These are phyloP conservation scores for Selene dorsalis DNA, from an alignment of 2,797 vertebrate species.

Conservation along the genomic window DNA sequence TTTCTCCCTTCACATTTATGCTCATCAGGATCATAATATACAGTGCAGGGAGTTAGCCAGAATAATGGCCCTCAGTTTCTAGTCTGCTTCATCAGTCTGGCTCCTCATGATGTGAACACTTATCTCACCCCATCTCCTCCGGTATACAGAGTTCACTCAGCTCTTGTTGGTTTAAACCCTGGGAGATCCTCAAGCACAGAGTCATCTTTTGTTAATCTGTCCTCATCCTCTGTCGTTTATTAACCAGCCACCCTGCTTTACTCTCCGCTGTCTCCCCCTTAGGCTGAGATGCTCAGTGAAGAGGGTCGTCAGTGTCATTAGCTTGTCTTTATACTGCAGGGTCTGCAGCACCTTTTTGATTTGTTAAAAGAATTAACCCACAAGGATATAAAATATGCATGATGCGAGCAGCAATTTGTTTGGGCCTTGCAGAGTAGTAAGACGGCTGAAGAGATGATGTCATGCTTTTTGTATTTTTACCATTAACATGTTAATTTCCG, in stretches of 20 bases:
- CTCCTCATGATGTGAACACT: conserved; percentile 63
- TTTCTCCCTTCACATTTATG: conserved; percentile 26
- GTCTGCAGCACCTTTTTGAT: conserved; percentile 6
- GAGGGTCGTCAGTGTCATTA: conserved; percentile 17
- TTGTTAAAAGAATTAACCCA: conserved; percentile 9
- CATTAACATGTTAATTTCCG: conserved; percentile 39
- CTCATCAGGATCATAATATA: conserved; percentile 25
- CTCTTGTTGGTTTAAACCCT: conserved; percentile 52
- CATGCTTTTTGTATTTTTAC: conserved; percentile 34
- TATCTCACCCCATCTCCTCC: conserved; percentile 40
- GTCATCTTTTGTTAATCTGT: conserved; percentile 68
- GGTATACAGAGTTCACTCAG: conserved; percentile 26
- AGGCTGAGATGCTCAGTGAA: conserved; percentile 9
- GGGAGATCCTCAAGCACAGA: conserved; percentile 58
- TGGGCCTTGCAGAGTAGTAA: background rate
- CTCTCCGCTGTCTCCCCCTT: conserved; percentile 9
- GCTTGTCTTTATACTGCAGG: conserved; percentile 14
- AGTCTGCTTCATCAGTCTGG: conserved; percentile 33
- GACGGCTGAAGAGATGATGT: conserved; percentile 22
- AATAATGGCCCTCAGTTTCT: conserved; percentile 20
- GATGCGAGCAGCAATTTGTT: conserved; percentile 11
- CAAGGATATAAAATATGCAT: background rate
- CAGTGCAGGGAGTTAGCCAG: conserved; percentile 23
- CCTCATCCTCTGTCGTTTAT: conserved; percentile 61
- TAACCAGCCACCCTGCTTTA: conserved; percentile 49